These are phyloP conservation scores for Neocrepidodera transversa DNA, from an alignment of 2,888 invertebrate species.

Conservation along the genomic window DNA sequence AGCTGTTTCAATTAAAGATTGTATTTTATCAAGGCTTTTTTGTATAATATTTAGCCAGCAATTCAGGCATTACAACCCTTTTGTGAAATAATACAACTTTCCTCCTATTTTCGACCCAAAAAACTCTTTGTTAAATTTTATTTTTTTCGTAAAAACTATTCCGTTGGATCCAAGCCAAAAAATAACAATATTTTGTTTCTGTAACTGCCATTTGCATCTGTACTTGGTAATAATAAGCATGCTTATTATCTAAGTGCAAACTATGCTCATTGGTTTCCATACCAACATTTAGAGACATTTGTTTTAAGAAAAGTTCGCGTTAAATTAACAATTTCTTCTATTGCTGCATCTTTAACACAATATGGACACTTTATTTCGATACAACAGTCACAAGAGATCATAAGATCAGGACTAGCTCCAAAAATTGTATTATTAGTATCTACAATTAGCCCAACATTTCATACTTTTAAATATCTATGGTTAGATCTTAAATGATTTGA, in stretches of 20 bases:
- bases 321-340: not conserved
- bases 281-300: not conserved
- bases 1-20: not conserved
- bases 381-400: too few species aligned
- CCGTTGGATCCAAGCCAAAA: conserved; percentile 31
- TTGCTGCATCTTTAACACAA: conserved; percentile 7
- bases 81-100: too few species aligned
- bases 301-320: not conserved
- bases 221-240: conserved; percentile 36
- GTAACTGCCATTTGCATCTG: too few species aligned
- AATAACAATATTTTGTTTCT: conserved; percentile 28
- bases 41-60: conserved; percentile 30
- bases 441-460: conserved; percentile 20
- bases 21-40: conserved; percentile 1
- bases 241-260: too few species aligned
- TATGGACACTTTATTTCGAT: conserved; percentile 16
- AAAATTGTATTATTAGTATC: conserved; percentile 1
- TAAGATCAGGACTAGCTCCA: too few species aligned
- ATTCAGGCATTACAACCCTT: conserved; percentile 31
- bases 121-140: conserved; percentile 19
- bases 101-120: conserved; percentile 31
- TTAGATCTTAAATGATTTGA: not conserved
- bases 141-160: conserved; percentile 20
- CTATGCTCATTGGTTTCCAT: too few species aligned
- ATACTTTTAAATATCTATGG: not conserved